These are phyloP conservation scores for Lepeophtheirus nordmannii DNA, from an alignment of 2,888 invertebrate species.

Conservation along the genomic window DNA sequence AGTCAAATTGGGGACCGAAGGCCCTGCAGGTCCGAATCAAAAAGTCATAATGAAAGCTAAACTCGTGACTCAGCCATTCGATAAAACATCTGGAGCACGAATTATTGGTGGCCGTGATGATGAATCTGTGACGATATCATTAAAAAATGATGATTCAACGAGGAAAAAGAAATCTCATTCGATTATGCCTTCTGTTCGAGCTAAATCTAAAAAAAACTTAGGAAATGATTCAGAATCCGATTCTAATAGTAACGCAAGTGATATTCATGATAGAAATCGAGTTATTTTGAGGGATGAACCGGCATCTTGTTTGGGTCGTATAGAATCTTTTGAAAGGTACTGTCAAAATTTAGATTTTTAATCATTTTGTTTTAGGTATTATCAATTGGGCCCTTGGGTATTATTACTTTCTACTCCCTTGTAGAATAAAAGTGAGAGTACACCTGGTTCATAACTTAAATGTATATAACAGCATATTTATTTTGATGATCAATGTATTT, in stretches of 20 bases:
- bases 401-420: not conserved
- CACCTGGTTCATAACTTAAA: not conserved
- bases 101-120: not conserved
- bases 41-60: conserved; percentile 36
- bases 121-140: not conserved
- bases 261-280: not conserved
- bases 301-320: not conserved
- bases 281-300: not conserved
- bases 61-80: conserved; percentile 24
- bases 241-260: not conserved
- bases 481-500: not conserved
- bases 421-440: not conserved
- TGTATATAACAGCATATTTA: not conserved
- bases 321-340: not conserved
- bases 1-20: conserved; percentile 48
- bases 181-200: not conserved
- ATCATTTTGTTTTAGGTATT: not conserved
- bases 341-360: not conserved
- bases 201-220: not conserved
- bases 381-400: not conserved
- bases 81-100: conserved; percentile 3
- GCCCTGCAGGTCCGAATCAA: conserved; percentile 46
- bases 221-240: not conserved
- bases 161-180: not conserved
- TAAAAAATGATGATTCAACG: not conserved